Base-by-base conservation (phyloP, 2,888 invertebrate genomes). In the Metacarcinus magister region DNA sequence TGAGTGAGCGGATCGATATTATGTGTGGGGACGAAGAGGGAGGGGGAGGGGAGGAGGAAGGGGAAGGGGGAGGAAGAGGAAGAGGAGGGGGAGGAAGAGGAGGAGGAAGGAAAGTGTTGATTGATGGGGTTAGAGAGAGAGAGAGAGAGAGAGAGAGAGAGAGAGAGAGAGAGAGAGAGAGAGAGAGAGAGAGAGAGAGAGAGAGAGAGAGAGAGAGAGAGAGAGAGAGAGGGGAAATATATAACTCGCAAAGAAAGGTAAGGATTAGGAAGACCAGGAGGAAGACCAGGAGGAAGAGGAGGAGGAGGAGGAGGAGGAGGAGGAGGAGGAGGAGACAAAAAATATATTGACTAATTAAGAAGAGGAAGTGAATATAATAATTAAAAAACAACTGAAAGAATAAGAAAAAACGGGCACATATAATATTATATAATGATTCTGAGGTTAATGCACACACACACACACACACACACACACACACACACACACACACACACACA, bases 81-180 rank as follows among this genome's bases (percentile, higher is more conserved):
- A 16, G 2, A 23, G 19, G 43, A n/a, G 44, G 2, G n/a, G n/a
- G 23, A 23, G n/a, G 23, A 23, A 16, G 5, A 2, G 1, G n/a
- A 5, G 19, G n/a, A 23, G 67, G 67, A 54, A 7, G 54, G 5
- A 7, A 54, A 54, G 54, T 54, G 54, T 54, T 54, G 54, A 54
- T 54, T 54, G 67, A n/a, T 23, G 67, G 67, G 2, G n/a, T 67
- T 19, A 60, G 75, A 75, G 94, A 75, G 94, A 46, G 94, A 82
- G 94, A 60, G 28, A 67, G 48, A 82, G 82, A 67, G 43, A 46
- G 91, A 60, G 28, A 67, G 60, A 8, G 32, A 28, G 28, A 67
- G 60, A 95, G 48, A 60, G 91, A 95, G 95, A 95, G 92, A 95
- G 92, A 95, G 95, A 95, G 95, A 95, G 95, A 91, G 92, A 91